These are phyloP conservation scores for Bombyx mandarina DNA, from an alignment of 1,140 invertebrate genomes.

Conservation along the genomic window DNA sequence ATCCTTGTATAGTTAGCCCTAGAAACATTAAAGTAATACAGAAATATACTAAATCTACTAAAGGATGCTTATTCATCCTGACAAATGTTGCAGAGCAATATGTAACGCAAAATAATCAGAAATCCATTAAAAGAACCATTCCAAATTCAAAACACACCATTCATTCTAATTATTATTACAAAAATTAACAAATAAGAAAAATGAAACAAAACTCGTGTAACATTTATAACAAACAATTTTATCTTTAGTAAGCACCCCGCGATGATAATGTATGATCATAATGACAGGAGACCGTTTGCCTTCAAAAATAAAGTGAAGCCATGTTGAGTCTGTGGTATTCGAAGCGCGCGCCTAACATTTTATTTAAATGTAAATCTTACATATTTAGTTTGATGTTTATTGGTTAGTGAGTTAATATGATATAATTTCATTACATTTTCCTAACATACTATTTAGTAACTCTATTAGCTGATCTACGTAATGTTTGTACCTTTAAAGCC, in stretches of 20 bases:
- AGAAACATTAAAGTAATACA: too few relatives aligned
- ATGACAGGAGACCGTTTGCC: slow-evolving; percentile 42
- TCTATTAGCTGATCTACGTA: too few relatives aligned
- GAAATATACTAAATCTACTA: not conserved
- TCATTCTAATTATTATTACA: not conserved
- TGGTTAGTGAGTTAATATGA: not conserved
- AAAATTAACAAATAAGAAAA: not conserved
- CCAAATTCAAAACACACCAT: not conserved
- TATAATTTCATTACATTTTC: too few relatives aligned
- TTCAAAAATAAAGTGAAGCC: slow-evolving; percentile 34
- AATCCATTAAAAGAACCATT: not conserved
- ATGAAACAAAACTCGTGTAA: not conserved
- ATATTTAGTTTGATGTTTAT: not conserved
- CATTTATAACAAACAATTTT: slow-evolving; percentile 24
- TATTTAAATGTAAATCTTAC: not conserved
- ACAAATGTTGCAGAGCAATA: not conserved
- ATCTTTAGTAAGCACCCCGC: slow-evolving; percentile 39
- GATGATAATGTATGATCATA: slow-evolving; percentile 50
- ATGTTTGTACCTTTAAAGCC: too few relatives aligned
- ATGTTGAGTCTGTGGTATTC: slow-evolving; percentile 42
- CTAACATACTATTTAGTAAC: too few relatives aligned
- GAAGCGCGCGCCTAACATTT: slow-evolving; percentile 24
- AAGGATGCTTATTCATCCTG: not conserved
- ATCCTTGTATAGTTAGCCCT: too few relatives aligned
- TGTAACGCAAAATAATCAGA: not conserved